Conservation (phyloP, 2,888 invertebrate species). For the Sminthurinus aureus region DNA sequence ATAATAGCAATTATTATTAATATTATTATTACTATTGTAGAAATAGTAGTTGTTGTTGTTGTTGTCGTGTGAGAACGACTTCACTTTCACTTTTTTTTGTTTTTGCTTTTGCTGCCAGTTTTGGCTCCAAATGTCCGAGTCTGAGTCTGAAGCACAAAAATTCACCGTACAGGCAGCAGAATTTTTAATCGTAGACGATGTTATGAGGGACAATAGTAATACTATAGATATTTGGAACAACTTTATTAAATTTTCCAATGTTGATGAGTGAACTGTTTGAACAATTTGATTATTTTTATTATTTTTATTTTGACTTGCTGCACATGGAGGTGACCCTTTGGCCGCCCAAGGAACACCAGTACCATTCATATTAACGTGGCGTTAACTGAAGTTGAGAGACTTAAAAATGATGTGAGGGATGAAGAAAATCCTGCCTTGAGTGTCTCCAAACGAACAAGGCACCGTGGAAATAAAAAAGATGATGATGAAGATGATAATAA, state of each 20-base stretch:
- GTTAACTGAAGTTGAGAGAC: constrained; percentile 10
- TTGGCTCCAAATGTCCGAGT: constrained; percentile 16
- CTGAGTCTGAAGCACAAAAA: background rate
- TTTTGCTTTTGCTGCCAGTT: constrained; percentile 22
- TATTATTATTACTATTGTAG: too few species aligned
- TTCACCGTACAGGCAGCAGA: background rate
- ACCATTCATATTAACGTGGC: constrained; percentile 36
- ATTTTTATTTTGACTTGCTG: background rate
- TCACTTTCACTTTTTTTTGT: constrained; percentile 38
- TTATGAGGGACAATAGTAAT: background rate
- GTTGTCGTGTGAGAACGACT: background rate
- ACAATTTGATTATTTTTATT: background rate
- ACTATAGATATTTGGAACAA: background rate
- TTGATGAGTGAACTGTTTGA: background rate
- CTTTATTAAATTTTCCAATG: background rate
- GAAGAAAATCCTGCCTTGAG: constrained; percentile 45
- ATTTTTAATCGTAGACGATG: background rate
- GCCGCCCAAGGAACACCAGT: constrained; percentile 40
- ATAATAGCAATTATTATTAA: too few species aligned
- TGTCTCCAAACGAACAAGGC: constrained; percentile 57
- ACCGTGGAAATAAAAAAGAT: constrained; percentile 54
- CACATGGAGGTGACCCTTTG: constrained; percentile 36
- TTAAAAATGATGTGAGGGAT: background rate
- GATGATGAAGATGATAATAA: constrained; percentile 31
- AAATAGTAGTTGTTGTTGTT: background rate